Percentiles rank a stretch among this genome's conserved stretches.
These are phyloP conservation scores for Xanthorhoe designata DNA, from an alignment of 2,888 invertebrate genomes.

Conservation along the genomic window DNA sequence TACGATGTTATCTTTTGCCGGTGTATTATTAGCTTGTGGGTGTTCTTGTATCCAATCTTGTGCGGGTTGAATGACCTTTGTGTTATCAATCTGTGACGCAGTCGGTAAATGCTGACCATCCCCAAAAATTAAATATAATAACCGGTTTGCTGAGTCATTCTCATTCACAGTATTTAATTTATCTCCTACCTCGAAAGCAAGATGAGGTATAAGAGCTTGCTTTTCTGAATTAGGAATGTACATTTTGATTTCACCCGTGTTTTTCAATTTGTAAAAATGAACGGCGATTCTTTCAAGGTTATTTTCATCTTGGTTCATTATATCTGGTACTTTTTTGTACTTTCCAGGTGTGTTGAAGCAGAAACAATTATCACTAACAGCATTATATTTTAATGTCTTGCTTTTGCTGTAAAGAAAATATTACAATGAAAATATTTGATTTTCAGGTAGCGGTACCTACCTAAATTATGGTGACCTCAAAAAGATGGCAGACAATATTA, in stretches of 20 bases:
- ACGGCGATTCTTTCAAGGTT: slow-evolving; percentile 61
- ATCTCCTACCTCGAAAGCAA: slow-evolving; percentile 54
- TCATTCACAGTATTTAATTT: slow-evolving; percentile 34
- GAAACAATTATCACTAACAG: slow-evolving; percentile 43
- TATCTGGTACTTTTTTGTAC: slow-evolving; percentile 42
- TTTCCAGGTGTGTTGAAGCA: slow-evolving; percentile 46
- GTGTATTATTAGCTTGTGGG: background rate
- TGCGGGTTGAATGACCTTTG: background rate
- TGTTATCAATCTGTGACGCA: background rate
- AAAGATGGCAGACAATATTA: too few relatives aligned
- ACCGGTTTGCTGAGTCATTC: slow-evolving; percentile 34
- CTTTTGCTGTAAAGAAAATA: slow-evolving; percentile 22
- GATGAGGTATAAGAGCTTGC: slow-evolving; percentile 63
- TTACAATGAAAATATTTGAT: background rate
- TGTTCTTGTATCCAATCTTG: background rate
- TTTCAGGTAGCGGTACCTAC: background rate
- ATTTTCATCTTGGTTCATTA: slow-evolving; percentile 40
- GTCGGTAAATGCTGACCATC: background rate
- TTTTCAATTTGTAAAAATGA: slow-evolving; percentile 57
- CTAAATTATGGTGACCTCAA: too few relatives aligned
- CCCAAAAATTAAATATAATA: slow-evolving; percentile 11
- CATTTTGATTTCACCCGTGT: slow-evolving; percentile 48
- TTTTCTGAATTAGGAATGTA: slow-evolving; percentile 60
- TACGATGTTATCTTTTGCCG: background rate
- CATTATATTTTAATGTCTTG: slow-evolving; percentile 6